A percentile compares a stretch with the other conserved stretches of the same genome.
These are phyloP conservation scores for Parazoanthus darwini DNA, from an alignment of 92 coral and sea anemone genomes.

Conservation along the genomic window DNA sequence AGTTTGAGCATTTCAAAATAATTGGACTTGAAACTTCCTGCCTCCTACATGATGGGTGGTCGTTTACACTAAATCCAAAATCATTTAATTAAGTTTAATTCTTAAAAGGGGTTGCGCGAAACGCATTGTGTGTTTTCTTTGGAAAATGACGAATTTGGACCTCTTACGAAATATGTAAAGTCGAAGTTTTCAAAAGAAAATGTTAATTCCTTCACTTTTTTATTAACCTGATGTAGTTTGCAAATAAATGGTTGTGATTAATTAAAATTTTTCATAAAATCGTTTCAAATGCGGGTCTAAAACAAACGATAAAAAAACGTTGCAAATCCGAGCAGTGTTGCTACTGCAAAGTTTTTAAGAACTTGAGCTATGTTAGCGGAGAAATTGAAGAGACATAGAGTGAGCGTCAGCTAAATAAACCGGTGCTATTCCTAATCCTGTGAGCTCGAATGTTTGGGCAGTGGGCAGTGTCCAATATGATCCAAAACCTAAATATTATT, in stretches of 20 bases:
- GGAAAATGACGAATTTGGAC: background rate
- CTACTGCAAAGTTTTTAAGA: too few relatives aligned
- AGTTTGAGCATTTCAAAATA: background rate
- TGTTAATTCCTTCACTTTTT: background rate
- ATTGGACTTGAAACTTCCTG: background rate
- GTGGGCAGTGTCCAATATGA: background rate
- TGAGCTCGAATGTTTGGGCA: too few relatives aligned
- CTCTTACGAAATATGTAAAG: background rate
- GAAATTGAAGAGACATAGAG: background rate
- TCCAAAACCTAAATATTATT: too few relatives aligned
- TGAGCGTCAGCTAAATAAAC: background rate
- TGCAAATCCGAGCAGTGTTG: too few relatives aligned
- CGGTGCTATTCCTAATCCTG: too few relatives aligned
- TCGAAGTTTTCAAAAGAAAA: background rate
- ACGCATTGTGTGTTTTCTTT: background rate
- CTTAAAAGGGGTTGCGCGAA: background rate
- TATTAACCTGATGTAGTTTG: background rate
- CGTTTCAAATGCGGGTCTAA: background rate
- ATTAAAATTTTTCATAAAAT: background rate
- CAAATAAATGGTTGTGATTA: background rate
- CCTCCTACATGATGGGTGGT: too few relatives aligned
- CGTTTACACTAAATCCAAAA: too few relatives aligned
- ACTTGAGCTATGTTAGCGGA: background rate
- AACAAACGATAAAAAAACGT: background rate
- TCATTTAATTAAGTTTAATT: background rate